Conservation (phyloP, 2,888 invertebrate species). For the Cistogaster globosa region DNA sequence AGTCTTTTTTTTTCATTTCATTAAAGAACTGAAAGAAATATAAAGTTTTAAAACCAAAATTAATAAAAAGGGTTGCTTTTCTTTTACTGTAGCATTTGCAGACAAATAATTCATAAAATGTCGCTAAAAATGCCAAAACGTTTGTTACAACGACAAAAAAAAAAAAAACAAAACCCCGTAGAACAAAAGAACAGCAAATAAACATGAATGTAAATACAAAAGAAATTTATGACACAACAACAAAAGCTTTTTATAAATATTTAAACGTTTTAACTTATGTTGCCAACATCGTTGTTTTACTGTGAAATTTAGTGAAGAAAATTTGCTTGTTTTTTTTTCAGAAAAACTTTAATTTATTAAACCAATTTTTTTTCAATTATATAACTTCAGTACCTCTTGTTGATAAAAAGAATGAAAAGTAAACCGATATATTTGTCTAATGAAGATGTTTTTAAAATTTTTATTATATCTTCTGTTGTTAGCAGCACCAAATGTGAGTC, state of each 20-base stretch:
- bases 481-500: too few relatives aligned
- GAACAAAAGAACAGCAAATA: slow-evolving; percentile 47
- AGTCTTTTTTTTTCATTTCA: slow-evolving; percentile 1
- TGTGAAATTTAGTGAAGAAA: neutral
- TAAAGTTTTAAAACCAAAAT: slow-evolving; percentile 6
- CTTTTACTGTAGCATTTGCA: slow-evolving; percentile 34
- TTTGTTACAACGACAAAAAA: slow-evolving; percentile 18
- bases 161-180: neutral
- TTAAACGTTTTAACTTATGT: slow-evolving; percentile 38
- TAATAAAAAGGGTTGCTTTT: slow-evolving; percentile 61
- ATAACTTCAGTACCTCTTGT: neutral
- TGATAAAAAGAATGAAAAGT: neutral
- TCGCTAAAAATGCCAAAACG: slow-evolving; percentile 68
- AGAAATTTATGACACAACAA: slow-evolving; percentile 64
- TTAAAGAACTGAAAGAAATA: slow-evolving; percentile 20
- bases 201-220: slow-evolving; percentile 54
- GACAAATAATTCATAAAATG: slow-evolving; percentile 72
- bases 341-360: neutral
- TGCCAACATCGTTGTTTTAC: neutral
- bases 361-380: neutral
- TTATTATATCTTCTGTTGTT: too few relatives aligned
- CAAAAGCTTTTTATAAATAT: slow-evolving; percentile 5
- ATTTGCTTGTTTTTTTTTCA: neutral
- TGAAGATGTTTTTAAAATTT: too few relatives aligned
- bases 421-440: neutral